A percentile compares a stretch with the other conserved stretches of the same genome.
phyloP scores from a whole-genome alignment of 2,113 vertebrate genomes.

The Pogonocichla stellata region DNA sequence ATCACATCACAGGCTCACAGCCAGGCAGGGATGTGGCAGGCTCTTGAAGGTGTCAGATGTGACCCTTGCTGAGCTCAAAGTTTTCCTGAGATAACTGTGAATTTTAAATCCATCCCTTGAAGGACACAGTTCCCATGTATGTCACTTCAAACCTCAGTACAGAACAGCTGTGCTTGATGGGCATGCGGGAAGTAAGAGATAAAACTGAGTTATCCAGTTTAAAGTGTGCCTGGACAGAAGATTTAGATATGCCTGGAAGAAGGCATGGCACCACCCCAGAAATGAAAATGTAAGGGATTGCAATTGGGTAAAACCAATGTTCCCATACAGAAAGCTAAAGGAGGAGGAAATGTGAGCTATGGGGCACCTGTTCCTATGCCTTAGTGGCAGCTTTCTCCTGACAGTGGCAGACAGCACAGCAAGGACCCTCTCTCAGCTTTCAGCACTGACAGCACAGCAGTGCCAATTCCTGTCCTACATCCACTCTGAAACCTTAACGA shows the following conservation, averaged over 20 bases:
- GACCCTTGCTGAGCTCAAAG: neutral
- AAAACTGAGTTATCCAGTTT: neutral
- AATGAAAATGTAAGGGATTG: neutral
- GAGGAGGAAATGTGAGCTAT: neutral
- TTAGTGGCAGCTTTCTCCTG: neutral
- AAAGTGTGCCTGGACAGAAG: neutral
- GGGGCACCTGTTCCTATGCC: neutral
- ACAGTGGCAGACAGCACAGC: neutral
- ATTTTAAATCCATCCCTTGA: neutral
- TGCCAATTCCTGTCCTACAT: neutral
- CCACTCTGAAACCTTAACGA: neutral
- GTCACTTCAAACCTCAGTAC: neutral
- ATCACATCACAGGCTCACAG: neutral
- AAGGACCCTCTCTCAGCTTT: neutral
- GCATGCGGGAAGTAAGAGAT: neutral
- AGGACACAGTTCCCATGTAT: neutral
- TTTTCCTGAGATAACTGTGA: neutral
- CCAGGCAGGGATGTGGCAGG: neutral
- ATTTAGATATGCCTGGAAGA: neutral
- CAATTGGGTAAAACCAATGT: neutral
- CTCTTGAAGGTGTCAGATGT: neutral
- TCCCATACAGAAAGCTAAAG: neutral
- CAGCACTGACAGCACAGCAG: rapidly evolving
- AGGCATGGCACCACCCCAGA: neutral
- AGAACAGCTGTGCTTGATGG: neutral